Conservation (phyloP, 2,113 vertebrate species). For the Leucopsar rothschildi region DNA sequence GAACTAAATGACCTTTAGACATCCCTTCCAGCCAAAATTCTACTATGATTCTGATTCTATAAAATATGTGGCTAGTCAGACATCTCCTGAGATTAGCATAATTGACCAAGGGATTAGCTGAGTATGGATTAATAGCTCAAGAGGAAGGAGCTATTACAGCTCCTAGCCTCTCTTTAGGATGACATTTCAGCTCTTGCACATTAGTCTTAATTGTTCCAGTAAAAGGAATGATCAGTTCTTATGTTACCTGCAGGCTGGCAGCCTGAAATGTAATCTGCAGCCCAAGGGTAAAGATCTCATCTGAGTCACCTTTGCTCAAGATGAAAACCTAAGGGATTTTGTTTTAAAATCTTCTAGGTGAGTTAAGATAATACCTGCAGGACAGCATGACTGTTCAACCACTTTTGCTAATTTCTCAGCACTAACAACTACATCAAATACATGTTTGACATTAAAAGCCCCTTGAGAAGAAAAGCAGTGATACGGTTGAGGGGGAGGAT, state of each 20-base stretch:
- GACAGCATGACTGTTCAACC: neutral
- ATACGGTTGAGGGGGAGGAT: fast-evolving
- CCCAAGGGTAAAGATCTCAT: neutral
- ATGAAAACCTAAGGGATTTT: neutral
- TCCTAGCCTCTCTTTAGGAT: neutral
- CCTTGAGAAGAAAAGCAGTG: neutral
- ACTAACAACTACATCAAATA: neutral
- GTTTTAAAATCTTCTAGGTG: neutral
- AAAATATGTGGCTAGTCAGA: neutral
- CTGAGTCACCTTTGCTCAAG: neutral
- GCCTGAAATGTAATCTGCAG: neutral
- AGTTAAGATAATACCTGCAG: neutral
- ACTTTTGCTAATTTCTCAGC: neutral
- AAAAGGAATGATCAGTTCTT: conserved; percentile 21
- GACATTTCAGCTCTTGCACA: neutral
- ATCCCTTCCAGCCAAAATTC: neutral
- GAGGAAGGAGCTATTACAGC: neutral
- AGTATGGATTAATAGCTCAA: neutral
- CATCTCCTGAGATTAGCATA: neutral
- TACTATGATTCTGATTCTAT: neutral
- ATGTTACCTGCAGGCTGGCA: neutral
- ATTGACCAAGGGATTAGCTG: neutral
- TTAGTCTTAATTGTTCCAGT: neutral
- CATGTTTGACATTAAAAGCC: neutral
- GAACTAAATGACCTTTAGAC: neutral